phyloP scores from a whole-genome alignment of 2,797 vertebrate genomes.

The Enteromius paludinosus region DNA sequence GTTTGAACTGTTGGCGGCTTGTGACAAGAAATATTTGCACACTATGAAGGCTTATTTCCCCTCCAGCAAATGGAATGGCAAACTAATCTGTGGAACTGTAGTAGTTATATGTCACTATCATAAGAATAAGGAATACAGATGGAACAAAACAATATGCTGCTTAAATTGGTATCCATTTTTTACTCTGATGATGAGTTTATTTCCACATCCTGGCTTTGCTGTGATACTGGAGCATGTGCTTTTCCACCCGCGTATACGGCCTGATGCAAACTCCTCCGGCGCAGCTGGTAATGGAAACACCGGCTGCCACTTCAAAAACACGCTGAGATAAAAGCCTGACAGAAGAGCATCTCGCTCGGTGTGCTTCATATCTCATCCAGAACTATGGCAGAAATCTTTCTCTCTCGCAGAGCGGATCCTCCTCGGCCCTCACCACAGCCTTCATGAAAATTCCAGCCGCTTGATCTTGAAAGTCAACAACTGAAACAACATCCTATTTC shows the following conservation, averaged over 20 bases:
- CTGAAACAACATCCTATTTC: conserved; percentile 31
- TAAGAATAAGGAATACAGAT: not conserved
- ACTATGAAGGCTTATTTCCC: not conserved
- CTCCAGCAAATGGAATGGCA: not conserved
- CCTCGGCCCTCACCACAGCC: conserved; percentile 1
- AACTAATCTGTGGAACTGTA: not conserved
- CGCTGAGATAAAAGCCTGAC: conserved; percentile 35
- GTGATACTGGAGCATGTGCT: not conserved
- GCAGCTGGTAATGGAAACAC: conserved; percentile 36
- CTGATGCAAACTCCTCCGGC: conserved; percentile 12
- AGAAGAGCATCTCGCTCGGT: not conserved
- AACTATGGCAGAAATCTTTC: conserved; percentile 11
- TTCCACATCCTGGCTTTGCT: conserved; percentile 35
- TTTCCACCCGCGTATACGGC: conserved; percentile 10
- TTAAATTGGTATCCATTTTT: not conserved
- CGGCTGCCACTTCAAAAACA: conserved; percentile 33
- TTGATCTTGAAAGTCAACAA: conserved; percentile 23
- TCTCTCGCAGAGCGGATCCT: not conserved
- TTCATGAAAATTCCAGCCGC: not conserved
- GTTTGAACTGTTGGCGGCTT: not conserved
- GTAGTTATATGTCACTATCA: not conserved
- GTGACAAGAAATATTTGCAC: not conserved
- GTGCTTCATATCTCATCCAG: conserved; percentile 7
- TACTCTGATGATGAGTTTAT: conserved; percentile 14
- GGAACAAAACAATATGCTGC: not conserved